These are phyloP conservation scores for Chelonia mydas DNA, from an alignment of 2,797 vertebrate species.

Conservation along the genomic window DNA sequence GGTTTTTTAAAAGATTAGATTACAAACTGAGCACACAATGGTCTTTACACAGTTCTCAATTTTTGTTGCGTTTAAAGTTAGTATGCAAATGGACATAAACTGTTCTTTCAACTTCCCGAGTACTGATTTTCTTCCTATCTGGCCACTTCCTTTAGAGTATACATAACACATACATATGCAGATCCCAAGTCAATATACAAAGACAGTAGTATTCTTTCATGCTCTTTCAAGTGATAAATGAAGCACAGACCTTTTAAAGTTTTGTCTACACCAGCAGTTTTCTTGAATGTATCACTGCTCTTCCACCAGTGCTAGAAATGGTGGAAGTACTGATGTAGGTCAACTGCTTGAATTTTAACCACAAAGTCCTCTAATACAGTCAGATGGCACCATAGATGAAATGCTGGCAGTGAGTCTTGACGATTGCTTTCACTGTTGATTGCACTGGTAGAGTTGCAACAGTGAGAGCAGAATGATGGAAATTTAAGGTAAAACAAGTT, in stretches of 20 bases:
- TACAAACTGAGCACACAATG: background rate
- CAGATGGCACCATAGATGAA: accelerated
- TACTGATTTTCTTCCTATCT: background rate
- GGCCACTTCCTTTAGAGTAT: background rate
- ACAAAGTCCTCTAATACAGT: background rate
- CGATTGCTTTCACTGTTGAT: background rate
- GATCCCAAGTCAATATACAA: background rate
- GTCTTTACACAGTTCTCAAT: background rate
- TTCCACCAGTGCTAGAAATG: background rate
- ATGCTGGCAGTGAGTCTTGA: background rate
- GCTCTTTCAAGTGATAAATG: slow-evolving; percentile 8
- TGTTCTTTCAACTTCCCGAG: background rate
- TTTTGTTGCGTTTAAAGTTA: background rate
- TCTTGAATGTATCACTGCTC: background rate
- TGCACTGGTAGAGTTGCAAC: background rate
- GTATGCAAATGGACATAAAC: background rate
- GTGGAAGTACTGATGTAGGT: background rate
- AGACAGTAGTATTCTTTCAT: background rate
- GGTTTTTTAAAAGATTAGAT: background rate
- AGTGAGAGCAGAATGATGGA: background rate
- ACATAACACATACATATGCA: background rate
- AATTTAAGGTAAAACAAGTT: background rate
- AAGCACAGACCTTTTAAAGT: background rate
- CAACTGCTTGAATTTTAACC: background rate
- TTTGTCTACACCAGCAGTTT: background rate